Evolutionary conservation across 2,888 invertebrate species (phyloP).

Genomic region (Chloroclystis v-ata): DNA sequence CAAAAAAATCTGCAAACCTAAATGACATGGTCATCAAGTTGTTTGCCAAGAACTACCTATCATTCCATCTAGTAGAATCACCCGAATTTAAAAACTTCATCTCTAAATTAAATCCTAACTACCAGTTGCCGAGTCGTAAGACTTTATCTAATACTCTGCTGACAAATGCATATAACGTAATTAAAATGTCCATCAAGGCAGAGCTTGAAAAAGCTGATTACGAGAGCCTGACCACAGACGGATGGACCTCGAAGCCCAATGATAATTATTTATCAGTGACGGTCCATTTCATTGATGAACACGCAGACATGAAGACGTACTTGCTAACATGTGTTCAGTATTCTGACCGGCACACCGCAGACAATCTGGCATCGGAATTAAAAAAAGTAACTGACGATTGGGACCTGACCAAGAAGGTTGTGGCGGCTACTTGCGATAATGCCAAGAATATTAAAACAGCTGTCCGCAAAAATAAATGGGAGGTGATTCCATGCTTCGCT

Average conservation of each 20-base stretch:
- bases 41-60: too few relatives aligned
- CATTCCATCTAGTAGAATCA: too few relatives aligned
- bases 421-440: slow-evolving; percentile 17
- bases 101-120: not conserved
- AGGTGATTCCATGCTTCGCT: slow-evolving; percentile 19
- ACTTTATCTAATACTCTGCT: not conserved
- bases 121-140: not conserved
- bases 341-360: slow-evolving; percentile 3
- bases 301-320: not conserved
- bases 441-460: slow-evolving; percentile 17
- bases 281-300: not conserved
- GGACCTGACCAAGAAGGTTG: slow-evolving; percentile 1
- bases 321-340: not conserved
- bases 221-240: slow-evolving; percentile 5
- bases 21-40: too few relatives aligned
- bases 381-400: slow-evolving; percentile 6
- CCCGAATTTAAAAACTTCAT: not conserved
- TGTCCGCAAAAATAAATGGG: slow-evolving; percentile 11
- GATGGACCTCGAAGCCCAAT: slow-evolving; percentile 7
- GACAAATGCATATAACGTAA: not conserved
- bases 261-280: slow-evolving; percentile 4
- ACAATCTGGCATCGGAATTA: slow-evolving; percentile 4
- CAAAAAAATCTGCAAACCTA: too few relatives aligned
- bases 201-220: not conserved
- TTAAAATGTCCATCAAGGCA: not conserved